Evolutionary conservation across 2,797 vertebrate species (phyloP).

Genomic region (Amazona ochrocephala): DNA sequence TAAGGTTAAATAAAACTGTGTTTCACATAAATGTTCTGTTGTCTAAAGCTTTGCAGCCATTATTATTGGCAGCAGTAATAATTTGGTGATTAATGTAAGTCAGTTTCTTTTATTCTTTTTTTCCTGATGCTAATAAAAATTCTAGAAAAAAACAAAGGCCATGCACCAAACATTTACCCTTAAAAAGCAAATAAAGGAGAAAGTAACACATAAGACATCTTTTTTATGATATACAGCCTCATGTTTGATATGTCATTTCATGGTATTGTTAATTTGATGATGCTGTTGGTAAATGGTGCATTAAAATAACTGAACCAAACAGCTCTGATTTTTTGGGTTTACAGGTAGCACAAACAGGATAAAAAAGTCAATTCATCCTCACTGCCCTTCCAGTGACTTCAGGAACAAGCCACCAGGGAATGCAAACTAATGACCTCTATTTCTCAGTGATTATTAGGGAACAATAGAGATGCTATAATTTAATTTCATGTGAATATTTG

Average conservation of each 20-base stretch:
- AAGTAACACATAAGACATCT: not conserved
- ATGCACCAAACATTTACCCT: not conserved
- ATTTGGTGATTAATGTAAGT: not conserved
- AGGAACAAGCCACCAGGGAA: not conserved
- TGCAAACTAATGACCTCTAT: not conserved
- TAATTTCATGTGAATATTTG: slow-evolving; percentile 23
- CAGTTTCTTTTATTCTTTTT: slow-evolving; percentile 43
- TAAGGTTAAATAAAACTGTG: not conserved
- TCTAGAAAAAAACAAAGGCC: not conserved
- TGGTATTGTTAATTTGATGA: not conserved
- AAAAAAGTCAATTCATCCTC: not conserved
- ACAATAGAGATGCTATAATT: not conserved
- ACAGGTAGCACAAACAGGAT: not conserved
- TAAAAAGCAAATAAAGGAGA: not conserved
- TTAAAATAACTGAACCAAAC: not conserved
- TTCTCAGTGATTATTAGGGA: not conserved
- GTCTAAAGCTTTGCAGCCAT: slow-evolving; percentile 36
- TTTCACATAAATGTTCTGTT: not conserved
- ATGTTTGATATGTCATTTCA: not conserved
- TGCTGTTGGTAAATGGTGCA: not conserved
- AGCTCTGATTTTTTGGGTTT: not conserved
- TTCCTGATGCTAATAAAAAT: slow-evolving; percentile 9
- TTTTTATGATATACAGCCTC: not conserved
- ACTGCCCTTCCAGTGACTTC: not conserved
- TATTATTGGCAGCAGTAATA: slow-evolving; percentile 49